These are phyloP conservation scores for Anseranas semipalmata DNA, from an alignment of 2,113 vertebrate genomes.

Conservation along the genomic window DNA sequence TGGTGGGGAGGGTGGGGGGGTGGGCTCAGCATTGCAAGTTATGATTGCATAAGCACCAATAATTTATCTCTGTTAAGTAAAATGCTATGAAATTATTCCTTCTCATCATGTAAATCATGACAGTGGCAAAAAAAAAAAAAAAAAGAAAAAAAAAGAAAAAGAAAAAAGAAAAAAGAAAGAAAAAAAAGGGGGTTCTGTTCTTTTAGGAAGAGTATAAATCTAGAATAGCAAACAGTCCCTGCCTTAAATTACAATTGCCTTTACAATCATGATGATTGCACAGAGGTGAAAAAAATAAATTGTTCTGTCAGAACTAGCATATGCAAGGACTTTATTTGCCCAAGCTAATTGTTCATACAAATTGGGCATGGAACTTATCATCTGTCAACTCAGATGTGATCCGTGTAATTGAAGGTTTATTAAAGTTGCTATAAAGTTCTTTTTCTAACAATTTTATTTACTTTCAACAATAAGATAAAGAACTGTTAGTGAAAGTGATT, in stretches of 20 bases:
- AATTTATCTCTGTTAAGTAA: neutral
- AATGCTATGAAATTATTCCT: neutral
- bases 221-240: neutral
- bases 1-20: accelerated
- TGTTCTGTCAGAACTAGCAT: conserved; percentile 11
- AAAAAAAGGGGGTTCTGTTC: neutral
- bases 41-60: neutral
- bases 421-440: neutral
- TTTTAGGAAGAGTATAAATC: neutral
- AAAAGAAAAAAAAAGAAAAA: neutral
- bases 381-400: neutral
- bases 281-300: neutral
- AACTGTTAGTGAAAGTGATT: neutral
- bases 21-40: neutral
- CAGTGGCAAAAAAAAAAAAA: neutral
- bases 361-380: neutral
- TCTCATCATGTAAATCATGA: conserved; percentile 8
- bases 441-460: neutral
- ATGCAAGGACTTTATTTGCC: neutral
- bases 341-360: neutral
- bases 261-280: neutral
- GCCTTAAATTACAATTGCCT: neutral
- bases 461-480: neutral
- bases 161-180: neutral
- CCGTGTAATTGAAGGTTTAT: neutral